Conservation (phyloP, 2,888 invertebrate genomes). For the Eutolmus rufibarbis region DNA sequence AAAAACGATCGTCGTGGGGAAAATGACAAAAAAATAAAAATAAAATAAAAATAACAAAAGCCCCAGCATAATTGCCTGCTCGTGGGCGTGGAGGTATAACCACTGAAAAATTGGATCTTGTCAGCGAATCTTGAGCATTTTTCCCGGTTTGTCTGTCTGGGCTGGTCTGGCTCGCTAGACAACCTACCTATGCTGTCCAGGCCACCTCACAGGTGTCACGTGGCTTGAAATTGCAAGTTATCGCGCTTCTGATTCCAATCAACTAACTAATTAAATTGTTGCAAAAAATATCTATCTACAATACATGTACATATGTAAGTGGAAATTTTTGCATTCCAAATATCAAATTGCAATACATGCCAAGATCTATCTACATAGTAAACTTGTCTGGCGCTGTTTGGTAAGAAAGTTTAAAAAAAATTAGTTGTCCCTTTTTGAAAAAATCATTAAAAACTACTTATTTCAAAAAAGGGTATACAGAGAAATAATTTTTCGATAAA, state of each 20-base stretch:
- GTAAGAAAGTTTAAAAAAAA: no score
- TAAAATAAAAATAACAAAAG: background rate
- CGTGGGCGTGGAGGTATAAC: constrained; percentile 24
- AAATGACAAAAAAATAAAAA: background rate
- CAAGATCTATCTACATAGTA: no score
- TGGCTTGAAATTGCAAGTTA: background rate
- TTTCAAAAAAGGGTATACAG: no score
- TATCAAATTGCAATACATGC: no score
- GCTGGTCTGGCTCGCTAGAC: background rate
- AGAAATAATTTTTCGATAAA: no score
- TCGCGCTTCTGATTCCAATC: background rate
- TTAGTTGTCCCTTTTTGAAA: no score
- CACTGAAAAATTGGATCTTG: constrained; percentile 15
- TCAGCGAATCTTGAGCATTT: constrained; percentile 1
- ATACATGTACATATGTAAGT: background rate
- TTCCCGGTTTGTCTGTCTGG: background rate
- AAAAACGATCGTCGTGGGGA: background rate
- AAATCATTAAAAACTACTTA: no score
- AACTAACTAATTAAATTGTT: background rate
- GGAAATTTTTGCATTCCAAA: no score
- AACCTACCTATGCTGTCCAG: background rate
- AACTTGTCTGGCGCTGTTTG: no score
- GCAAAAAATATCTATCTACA: background rate
- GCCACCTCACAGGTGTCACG: constrained; percentile 12
- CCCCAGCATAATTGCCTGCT: background rate